phyloP scores from a whole-genome alignment of 2,797 vertebrate species.

The Alectoris magna region DNA sequence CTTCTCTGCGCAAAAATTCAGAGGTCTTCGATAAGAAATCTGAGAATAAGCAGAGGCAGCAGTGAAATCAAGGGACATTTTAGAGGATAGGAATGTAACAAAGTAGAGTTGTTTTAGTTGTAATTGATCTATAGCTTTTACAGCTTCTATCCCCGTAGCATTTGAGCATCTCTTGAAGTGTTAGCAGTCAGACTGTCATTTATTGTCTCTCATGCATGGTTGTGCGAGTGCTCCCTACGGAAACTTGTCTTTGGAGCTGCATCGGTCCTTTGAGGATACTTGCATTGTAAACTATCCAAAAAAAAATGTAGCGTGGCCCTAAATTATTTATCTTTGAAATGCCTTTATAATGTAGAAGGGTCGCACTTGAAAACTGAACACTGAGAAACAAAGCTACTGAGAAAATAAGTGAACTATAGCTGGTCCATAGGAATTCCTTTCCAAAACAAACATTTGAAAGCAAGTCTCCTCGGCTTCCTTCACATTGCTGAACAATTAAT shows the following conservation, averaged over 20 bases:
- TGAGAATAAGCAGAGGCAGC: not conserved
- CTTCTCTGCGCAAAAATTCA: constrained; percentile 3
- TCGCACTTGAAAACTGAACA: not conserved
- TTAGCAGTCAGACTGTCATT: not conserved
- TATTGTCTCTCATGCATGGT: not conserved
- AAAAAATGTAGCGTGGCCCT: not conserved
- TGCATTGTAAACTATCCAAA: not conserved
- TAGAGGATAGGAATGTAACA: not conserved
- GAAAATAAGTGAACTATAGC: not conserved
- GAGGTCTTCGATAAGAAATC: not conserved
- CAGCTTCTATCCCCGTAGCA: not conserved
- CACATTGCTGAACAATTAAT: not conserved
- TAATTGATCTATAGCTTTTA: not conserved
- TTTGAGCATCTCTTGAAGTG: not conserved
- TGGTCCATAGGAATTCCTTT: not conserved
- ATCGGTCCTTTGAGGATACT: not conserved
- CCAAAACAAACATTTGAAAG: not conserved
- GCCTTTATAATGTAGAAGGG: not conserved
- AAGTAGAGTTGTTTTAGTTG: not conserved
- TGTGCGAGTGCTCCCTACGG: not conserved
- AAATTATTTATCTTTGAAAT: constrained; percentile 12
- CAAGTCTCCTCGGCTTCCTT: not conserved
- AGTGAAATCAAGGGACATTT: not conserved
- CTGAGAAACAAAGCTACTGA: not conserved
- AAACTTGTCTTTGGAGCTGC: not conserved